Base-by-base conservation (phyloP, 2,113 vertebrate genomes). In the Petroica traversi region DNA sequence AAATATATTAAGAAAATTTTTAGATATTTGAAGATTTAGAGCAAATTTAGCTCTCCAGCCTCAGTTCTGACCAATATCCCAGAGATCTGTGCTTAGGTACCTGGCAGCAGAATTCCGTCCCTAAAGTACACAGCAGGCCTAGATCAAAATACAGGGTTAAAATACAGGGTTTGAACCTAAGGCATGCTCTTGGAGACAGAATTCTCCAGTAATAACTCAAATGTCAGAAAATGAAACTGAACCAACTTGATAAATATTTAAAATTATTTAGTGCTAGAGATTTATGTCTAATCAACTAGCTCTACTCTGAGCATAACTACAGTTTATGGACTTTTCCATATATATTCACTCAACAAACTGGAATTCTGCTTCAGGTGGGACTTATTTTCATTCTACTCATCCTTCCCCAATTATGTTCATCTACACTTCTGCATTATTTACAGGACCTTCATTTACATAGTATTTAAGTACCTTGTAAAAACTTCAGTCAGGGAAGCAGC, bases 371-470 rank as follows among this genome's bases (percentile, higher is more conserved):
- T 62, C 64, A 81, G 20, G 31, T 71, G 71, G n/a, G 87, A 36
- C 64, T 84, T 63, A 19, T 92, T 90, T 38, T 67, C n/a, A 88
- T 82, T 94, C 85, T 38, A 36, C 66, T 89, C 81, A 75, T 67
- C 61, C 73, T 84, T 28, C n/a, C 19, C 8, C 20, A 48, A 40
- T 75, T 85, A 51, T 0, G 2, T 25, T 91, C 57, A 89, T 71
- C 84, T 82, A 57, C 11, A 26, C 28, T 52, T 87, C 24, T 85
- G 61, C 36, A 87, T 81, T 92, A 95, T 88, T 88, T 94, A 93
- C 61, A 89, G 28, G 61, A 36, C 57, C 40, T 69, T 84, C 29
- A 89, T 91, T 92, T 94, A 51, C 83, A 74, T 25, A 80, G 25
- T 22, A 68, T 69, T 86, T 84, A 77, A 83, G 40, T 46, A 75